Percentiles rank a stretch among this genome's conserved stretches.
These are phyloP conservation scores for Cyclura pinguis DNA, from an alignment of 2,797 vertebrate species.

Conservation along the genomic window DNA sequence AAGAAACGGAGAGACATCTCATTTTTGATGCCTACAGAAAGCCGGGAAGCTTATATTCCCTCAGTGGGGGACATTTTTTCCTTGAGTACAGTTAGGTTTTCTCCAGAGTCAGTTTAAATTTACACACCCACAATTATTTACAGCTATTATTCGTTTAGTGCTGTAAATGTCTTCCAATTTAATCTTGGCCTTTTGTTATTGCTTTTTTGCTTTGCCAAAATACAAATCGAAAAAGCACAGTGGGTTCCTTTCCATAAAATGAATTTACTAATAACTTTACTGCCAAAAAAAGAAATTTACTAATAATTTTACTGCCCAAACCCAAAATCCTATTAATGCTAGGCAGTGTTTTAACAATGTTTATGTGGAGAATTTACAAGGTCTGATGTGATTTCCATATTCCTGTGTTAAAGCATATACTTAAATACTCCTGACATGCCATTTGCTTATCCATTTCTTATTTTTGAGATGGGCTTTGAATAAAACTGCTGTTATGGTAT, in stretches of 20 bases:
- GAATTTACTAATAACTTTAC: slow-evolving; percentile 30
- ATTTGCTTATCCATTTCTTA: background rate
- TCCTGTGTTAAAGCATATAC: background rate
- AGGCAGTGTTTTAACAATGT: slow-evolving; percentile 1
- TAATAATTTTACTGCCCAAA: slow-evolving; percentile 28
- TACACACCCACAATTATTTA: slow-evolving; percentile 5
- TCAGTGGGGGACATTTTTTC: background rate
- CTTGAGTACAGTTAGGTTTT: slow-evolving; percentile 49
- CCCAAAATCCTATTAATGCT: background rate
- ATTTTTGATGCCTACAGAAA: background rate
- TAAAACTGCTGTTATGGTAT: background rate
- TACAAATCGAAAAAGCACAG: slow-evolving; percentile 15
- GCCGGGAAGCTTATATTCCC: background rate
- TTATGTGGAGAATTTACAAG: slow-evolving; percentile 51
- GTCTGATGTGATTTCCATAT: slow-evolving; percentile 17
- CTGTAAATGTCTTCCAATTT: slow-evolving; percentile 38
- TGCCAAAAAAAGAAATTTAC: slow-evolving; percentile 10
- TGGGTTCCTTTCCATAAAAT: slow-evolving; percentile 17
- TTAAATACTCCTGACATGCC: slow-evolving; percentile 4
- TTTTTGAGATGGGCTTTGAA: background rate
- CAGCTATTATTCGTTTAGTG: slow-evolving; percentile 44
- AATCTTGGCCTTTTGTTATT: slow-evolving; percentile 51
- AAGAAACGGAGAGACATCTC: background rate
- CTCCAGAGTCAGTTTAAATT: slow-evolving; percentile 56
- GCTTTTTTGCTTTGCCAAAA: slow-evolving; percentile 46